Evolutionary conservation across 1,140 invertebrate species (phyloP).

Genomic region (Acromyrmex charruanus): DNA sequence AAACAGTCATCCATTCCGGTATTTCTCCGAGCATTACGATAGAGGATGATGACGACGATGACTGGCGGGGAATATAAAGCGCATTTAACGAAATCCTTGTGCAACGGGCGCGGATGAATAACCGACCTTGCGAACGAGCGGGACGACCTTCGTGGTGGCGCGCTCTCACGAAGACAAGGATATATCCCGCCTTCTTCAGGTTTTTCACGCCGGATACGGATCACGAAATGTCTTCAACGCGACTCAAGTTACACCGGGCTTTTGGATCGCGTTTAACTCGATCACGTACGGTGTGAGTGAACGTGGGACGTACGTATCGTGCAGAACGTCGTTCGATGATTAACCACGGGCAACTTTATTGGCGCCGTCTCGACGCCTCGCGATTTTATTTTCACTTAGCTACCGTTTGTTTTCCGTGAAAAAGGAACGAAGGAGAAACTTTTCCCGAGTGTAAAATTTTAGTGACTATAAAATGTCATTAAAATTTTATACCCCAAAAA

Average conservation of each 20-base stretch:
- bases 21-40: conserved; percentile 58
- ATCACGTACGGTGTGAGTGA: conserved; percentile 9
- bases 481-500: no score
- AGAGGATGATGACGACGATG: conserved; percentile 35
- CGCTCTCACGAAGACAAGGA: conserved; percentile 63
- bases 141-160: conserved; percentile 68
- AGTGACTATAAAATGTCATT: no score
- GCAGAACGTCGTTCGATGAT: conserved; percentile 21
- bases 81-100: conserved; percentile 75
- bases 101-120: conserved; percentile 74
- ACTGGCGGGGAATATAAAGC: conserved; percentile 70
- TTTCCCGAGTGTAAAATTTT: no score
- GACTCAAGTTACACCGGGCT: conserved; percentile 57
- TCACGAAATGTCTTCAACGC: conserved; percentile 27
- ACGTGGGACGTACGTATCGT: not conserved
- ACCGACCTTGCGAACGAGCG: conserved; percentile 74
- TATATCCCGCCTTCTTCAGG: conserved; percentile 51
- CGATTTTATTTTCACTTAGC: conserved; percentile 27
- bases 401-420: not conserved
- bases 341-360: conserved; percentile 38
- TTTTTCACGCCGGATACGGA: conserved; percentile 66
- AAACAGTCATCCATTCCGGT: conserved; percentile 24
- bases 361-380: conserved; percentile 43
- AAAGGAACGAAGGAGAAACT: not conserved
- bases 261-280: conserved; percentile 52